Evolutionary conservation across 2,797 vertebrate genomes (phyloP), one percentile per base, ranked within the genome.

Genomic region (Meda fulgida): DNA sequence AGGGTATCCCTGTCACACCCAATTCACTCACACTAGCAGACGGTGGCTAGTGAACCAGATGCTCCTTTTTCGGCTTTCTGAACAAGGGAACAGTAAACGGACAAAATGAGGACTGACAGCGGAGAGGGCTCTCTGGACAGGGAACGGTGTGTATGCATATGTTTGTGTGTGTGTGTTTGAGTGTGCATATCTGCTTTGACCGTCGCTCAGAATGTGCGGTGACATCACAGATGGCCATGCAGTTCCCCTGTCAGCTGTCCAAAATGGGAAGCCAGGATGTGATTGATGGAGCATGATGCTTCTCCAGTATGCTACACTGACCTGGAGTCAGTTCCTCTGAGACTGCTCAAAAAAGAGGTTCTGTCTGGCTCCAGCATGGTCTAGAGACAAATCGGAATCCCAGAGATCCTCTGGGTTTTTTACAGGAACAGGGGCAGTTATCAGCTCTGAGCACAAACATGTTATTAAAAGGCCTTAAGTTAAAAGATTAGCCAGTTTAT

Each of bases 241-340:
- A 80, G 84, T 65, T 85, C 77, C 83, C 77, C 77, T 85, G 77
- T 85, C 84, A 85, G 84, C 77, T 73, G 84, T 85, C 84, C 84
- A 80, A 79, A 85, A 85, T 21, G 10, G 40, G 77, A 73, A 79
- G 76, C 40, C 84, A 71, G 55, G 40, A 80, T 73, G 69, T 85
- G 77, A 85, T 85, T 85, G 84, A 85, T 85, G 84, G 84, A 29
- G 53, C 84, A 85, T 85, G 84, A 85, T 85, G 84, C 84, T 80
- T 85, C 67, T 80, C 76, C 84, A 80, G 84, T 85, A 85, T 85
- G 77, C 77, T 85, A 40, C 77, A 38, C 77, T 80, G 84, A 85
- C 84, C 77, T 73, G 55, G 40, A 80, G 77, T 80, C 84, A 72
- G 84, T 63, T 80, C 84, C 84, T 80, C 11, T 65, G 84, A 80